Conservation (phyloP, 2,113 vertebrate genomes). For the Nesogale talazaci region DNA sequence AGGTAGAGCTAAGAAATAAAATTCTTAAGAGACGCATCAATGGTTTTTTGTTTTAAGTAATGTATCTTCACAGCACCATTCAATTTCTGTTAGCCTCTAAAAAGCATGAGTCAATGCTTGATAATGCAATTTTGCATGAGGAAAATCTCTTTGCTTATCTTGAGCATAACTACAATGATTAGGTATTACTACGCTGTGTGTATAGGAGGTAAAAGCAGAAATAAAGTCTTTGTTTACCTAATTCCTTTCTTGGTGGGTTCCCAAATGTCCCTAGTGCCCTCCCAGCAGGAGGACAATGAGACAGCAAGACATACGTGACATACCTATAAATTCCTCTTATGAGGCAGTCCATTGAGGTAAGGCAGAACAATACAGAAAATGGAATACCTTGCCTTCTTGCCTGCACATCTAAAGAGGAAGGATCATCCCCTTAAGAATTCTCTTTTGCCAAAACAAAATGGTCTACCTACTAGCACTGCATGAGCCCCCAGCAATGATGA, state of each 20-base stretch:
- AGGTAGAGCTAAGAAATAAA: neutral
- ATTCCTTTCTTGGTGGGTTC: conserved; percentile 62
- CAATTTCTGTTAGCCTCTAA: conserved; percentile 44
- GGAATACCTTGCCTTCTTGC: conserved; percentile 38
- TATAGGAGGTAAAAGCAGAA: conserved; percentile 54
- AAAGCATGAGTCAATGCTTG: conserved; percentile 57
- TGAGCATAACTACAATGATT: conserved; percentile 41
- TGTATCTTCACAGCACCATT: neutral
- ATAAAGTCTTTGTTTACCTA: conserved; percentile 68
- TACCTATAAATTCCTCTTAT: neutral
- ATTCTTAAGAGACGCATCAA: neutral
- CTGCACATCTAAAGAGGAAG: conserved; percentile 5
- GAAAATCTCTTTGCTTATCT: conserved; percentile 26
- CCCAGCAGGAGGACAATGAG: conserved; percentile 42
- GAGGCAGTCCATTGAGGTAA: neutral
- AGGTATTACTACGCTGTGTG: conserved; percentile 25
- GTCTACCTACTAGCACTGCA: conserved; percentile 48
- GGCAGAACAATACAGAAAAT: neutral
- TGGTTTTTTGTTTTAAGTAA: too few species aligned
- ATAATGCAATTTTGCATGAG: neutral
- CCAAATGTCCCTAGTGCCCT: conserved; percentile 56
- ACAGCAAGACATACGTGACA: conserved; percentile 38
- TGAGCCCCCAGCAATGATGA: conserved; percentile 66
- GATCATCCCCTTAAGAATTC: conserved; percentile 62
- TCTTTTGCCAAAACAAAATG: conserved; percentile 75